Percentiles rank a stretch among this genome's conserved stretches.
phyloP scores from a whole-genome alignment of 2,888 invertebrate genomes.

The Patella ulyssiponensis region DNA sequence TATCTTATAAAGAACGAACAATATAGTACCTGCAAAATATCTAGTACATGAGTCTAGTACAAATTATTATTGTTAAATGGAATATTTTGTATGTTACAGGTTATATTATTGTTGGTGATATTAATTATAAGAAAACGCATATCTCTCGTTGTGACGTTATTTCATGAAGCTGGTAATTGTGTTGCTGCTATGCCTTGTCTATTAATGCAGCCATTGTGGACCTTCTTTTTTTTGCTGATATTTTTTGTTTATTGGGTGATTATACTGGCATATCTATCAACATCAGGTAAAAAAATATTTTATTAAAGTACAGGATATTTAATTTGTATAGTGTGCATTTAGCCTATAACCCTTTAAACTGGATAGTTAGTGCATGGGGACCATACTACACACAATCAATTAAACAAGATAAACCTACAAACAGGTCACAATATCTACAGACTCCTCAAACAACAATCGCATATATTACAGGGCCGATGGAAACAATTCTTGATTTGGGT shows the following conservation, averaged over 20 bases:
- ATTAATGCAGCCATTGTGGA: conserved; percentile 81
- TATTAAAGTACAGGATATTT: conserved; percentile 45
- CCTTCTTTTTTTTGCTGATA: conserved; percentile 83
- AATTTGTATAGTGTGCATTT: conserved; percentile 16
- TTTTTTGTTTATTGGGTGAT: conserved; percentile 90
- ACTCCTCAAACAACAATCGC: no score
- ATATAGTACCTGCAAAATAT: no score
- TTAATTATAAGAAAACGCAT: conserved; percentile 78
- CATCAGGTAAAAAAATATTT: conserved; percentile 77
- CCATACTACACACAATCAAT: no score
- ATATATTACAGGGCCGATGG: no score
- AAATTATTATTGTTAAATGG: no score
- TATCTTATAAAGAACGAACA: no score
- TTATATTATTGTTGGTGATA: conserved; percentile 78
- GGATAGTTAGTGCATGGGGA: no score
- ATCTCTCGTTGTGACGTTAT: conserved; percentile 81
- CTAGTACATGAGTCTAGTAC: no score
- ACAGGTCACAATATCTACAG: no score
- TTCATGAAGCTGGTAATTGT: conserved; percentile 91
- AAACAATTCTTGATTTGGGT: no score
- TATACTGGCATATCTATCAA: conserved; percentile 83
- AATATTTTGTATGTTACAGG: conserved; percentile 37
- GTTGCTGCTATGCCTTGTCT: conserved; percentile 87
- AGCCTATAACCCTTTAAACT: no score
- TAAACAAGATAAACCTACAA: no score